Conservation (phyloP, 2,888 invertebrate genomes). For the Hololepta plana region DNA sequence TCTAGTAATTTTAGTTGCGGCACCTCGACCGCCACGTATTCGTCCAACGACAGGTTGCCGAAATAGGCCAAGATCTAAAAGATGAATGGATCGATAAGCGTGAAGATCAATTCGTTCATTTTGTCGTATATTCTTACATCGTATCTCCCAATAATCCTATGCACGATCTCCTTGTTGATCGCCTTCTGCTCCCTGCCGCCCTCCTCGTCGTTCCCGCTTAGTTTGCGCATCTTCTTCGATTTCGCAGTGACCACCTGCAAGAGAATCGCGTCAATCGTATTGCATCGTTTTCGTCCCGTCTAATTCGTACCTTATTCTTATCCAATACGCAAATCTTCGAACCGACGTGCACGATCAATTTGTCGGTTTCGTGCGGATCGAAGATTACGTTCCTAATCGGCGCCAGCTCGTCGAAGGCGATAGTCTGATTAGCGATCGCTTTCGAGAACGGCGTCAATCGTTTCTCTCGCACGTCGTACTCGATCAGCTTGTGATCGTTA, state of each 20-base stretch:
- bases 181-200: too few species aligned
- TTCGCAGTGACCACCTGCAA: too few species aligned
- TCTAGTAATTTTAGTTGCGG: slow-evolving; percentile 50
- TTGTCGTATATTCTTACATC: too few species aligned
- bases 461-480: slow-evolving; percentile 48
- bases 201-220: too few species aligned
- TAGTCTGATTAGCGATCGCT: slow-evolving; percentile 16
- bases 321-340: slow-evolving; percentile 43
- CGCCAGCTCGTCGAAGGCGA: neutral
- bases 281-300: too few species aligned
- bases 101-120: too few species aligned
- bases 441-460: slow-evolving; percentile 47
- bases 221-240: too few species aligned
- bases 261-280: slow-evolving; percentile 14
- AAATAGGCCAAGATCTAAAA: slow-evolving; percentile 66
- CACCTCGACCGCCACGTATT: slow-evolving; percentile 61
- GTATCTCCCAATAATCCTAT: too few species aligned
- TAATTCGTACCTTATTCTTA: slow-evolving; percentile 33
- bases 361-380: slow-evolving; percentile 41
- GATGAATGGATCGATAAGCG: too few species aligned
- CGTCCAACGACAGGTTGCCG: slow-evolving; percentile 45
- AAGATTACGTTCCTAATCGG: slow-evolving; percentile 42
- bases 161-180: too few species aligned
- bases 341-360: slow-evolving; percentile 58
- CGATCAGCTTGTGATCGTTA: slow-evolving; percentile 63